Conservation (phyloP, 53 echinoderm and acorn worm genomes). For the Echinarachnius parma region DNA sequence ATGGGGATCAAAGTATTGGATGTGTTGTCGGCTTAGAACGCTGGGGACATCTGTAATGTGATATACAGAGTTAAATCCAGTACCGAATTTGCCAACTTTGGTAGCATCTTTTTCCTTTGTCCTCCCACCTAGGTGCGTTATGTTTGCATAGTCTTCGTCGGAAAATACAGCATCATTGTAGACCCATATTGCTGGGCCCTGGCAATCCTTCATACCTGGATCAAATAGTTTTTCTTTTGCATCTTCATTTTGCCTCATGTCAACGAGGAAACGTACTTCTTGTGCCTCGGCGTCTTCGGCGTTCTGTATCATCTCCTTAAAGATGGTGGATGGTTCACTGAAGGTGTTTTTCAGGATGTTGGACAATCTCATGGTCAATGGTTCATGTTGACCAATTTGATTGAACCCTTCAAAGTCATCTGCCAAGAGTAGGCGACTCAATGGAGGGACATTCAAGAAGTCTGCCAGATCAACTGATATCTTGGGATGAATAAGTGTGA, state of each 20-base stretch:
- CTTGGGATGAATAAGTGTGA: constrained; percentile 28
- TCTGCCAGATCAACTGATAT: constrained; percentile 23
- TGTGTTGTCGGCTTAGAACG: constrained; percentile 60
- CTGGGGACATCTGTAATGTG: constrained; percentile 88
- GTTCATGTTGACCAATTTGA: constrained; percentile 50
- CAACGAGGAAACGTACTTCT: constrained; percentile 81
- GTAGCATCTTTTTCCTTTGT: constrained; percentile 66
- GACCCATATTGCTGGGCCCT: constrained; percentile 88
- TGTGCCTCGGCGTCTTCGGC: constrained; percentile 95
- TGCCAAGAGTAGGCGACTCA: constrained; percentile 33
- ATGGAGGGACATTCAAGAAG: constrained; percentile 24
- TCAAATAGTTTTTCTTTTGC: constrained; percentile 43
- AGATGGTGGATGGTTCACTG: constrained; percentile 21
- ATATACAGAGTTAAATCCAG: constrained; percentile 88
- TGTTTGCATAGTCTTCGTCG: constrained; percentile 69
- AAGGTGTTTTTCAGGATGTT: constrained; percentile 52
- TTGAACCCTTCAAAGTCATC: constrained; percentile 44
- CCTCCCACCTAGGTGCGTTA: constrained; percentile 63
- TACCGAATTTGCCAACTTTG: constrained; percentile 83
- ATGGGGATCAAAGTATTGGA: constrained; percentile 77
- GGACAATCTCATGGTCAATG: constrained; percentile 41
- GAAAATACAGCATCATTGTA: constrained; percentile 76
- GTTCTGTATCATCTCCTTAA: constrained; percentile 93
- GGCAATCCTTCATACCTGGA: constrained; percentile 67
- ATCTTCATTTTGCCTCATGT: constrained; percentile 59